Conservation (phyloP, 2,888 invertebrate genomes). For the Venustoraphidia nigricollis region DNA sequence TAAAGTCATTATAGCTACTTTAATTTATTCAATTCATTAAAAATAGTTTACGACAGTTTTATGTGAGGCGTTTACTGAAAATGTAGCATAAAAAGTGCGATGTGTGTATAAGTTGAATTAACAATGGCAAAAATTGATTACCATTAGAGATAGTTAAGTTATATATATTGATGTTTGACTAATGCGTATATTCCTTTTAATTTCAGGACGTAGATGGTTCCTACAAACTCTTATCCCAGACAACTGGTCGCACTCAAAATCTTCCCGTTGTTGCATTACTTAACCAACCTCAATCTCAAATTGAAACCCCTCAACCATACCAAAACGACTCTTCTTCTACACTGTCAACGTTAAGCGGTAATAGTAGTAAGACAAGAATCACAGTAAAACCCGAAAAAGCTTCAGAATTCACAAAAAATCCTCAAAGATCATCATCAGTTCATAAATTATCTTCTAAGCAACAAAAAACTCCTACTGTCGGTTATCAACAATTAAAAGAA, state of each 20-base stretch:
- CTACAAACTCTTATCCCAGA: constrained; percentile 57
- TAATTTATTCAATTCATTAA: too few species aligned
- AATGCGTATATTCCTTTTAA: constrained; percentile 7
- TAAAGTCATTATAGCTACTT: too few species aligned
- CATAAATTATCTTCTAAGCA: neutral
- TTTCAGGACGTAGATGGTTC: constrained; percentile 44
- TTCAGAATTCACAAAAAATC: constrained; percentile 1
- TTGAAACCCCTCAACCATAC: constrained; percentile 1
- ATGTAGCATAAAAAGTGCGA: too few species aligned
- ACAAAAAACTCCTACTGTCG: too few species aligned
- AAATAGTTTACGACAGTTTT: too few species aligned
- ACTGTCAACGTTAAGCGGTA: neutral
- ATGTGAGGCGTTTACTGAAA: too few species aligned
- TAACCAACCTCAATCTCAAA: neutral
- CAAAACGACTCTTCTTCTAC: neutral
- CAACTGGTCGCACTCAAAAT: constrained; percentile 23
- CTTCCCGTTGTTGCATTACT: constrained; percentile 1
- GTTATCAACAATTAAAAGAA: too few species aligned
- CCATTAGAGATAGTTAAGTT: too few species aligned
- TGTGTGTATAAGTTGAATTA: too few species aligned
- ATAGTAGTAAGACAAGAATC: neutral
- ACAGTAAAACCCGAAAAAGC: neutral
- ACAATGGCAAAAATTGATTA: too few species aligned
- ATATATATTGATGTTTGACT: too few species aligned
- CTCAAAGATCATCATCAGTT: neutral